Conservation (phyloP, 2,113 vertebrate genomes). For the Galemys pyrenaicus region DNA sequence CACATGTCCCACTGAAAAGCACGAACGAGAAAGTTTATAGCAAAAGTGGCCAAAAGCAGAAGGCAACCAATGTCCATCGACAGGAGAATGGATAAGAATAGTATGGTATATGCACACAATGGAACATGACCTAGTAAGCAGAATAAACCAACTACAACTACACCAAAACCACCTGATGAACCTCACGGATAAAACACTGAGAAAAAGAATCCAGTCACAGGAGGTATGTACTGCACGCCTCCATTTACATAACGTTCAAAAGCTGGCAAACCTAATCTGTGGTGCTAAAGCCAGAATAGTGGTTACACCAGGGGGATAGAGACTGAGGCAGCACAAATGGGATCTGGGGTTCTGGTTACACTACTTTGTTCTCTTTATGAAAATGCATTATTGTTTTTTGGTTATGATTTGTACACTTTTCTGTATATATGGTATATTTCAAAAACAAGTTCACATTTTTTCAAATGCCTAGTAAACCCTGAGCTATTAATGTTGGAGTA, state of each 20-base stretch:
- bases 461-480: constrained; percentile 2
- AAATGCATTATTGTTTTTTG: constrained; percentile 14
- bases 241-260: neutral
- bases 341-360: neutral
- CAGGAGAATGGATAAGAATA: neutral
- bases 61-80: neutral
- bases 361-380: neutral
- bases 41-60: neutral
- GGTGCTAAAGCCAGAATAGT: neutral
- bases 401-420: neutral
- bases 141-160: neutral
- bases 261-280: neutral
- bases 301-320: neutral
- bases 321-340: neutral
- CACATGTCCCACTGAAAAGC: constrained; percentile 24
- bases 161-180: neutral
- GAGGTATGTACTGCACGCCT: neutral
- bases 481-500: neutral
- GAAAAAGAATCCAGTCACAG: neutral
- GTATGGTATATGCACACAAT: neutral
- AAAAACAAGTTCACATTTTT: neutral
- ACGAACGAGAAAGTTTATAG: constrained; percentile 10
- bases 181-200: constrained; percentile 19
- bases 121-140: neutral
- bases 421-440: constrained; percentile 1